Base-by-base conservation (phyloP, 2,113 vertebrate species). In the Setophaga petechia region DNA sequence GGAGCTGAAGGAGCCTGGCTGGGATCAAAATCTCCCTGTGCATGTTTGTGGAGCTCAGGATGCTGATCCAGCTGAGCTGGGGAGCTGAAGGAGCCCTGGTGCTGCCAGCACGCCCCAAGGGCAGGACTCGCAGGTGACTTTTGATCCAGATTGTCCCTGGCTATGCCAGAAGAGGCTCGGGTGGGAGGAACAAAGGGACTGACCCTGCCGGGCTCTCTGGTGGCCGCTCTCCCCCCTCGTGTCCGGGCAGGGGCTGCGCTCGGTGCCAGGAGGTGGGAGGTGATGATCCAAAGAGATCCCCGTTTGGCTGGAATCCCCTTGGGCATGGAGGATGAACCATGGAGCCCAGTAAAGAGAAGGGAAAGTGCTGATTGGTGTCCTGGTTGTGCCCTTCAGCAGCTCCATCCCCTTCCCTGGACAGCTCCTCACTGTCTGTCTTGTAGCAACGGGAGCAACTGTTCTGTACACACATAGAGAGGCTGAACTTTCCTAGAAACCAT, bases 401-500 rank as follows among this genome's bases (percentile, higher is more conserved):
- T 77, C 46, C 9, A 1, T 39, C 61, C 28, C 15, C 19, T 18
- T 52, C 37, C 1, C 63, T 37, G 73, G 63, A 52, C 33, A 77
- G 54, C 37, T 14, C 33, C 28, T 69, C 63, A 5, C 2, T 5
- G 4, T 23, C 54, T 18, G 2, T 31, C 33, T 6, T 52, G 37
- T 3, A 43, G 16, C 43, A 21, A 86, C 0, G 0, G 31, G 12
- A 52, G 21, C 58, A 65, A 1, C 15, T 18, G 46, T 23, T 89
- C 18, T 25, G 21, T 12, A 30, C 46, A 30, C 23, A 5, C 21
- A 1, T 13, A 15, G 15, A 17, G 3, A 10, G 24, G 18, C 57
- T 43, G 54, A 54, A 17, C 62, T 92, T 94, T 92, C 88, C 72
- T 95, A 86, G 85, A 96, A 96, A 76, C 21, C 82, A 73, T 19